These are phyloP conservation scores for Lanistes nyassanus DNA, from an alignment of 1,140 invertebrate species.

Conservation along the genomic window DNA sequence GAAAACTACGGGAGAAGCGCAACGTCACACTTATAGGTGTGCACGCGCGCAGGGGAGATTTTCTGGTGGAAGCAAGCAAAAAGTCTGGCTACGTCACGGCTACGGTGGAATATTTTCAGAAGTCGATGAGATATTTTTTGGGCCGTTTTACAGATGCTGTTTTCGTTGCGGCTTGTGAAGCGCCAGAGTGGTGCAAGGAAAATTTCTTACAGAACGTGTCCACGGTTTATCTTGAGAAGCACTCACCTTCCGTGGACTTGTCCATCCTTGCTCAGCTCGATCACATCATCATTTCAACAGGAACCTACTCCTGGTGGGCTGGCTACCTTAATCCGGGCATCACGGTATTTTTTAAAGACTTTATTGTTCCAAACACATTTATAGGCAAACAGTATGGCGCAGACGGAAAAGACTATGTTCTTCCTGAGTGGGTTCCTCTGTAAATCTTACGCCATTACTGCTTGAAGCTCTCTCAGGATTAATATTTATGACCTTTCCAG, in stretches of 20 bases:
- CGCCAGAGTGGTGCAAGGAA: conserved; percentile 34
- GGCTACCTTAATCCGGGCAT: conserved; percentile 46
- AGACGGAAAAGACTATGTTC: conserved; percentile 10
- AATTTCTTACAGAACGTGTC: conserved; percentile 7
- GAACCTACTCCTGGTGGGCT: conserved; percentile 52
- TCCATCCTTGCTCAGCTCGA: conserved; percentile 36
- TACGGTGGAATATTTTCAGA: conserved; percentile 28
- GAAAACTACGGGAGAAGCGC: conserved; percentile 9
- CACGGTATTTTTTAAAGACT: conserved; percentile 40
- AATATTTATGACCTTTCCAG: no score
- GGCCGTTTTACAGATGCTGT: conserved; percentile 26
- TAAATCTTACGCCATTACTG: no score
- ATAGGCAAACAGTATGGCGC: conserved; percentile 8
- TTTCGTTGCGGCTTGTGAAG: conserved; percentile 44
- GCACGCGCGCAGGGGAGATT: conserved; percentile 49
- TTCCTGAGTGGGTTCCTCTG: conserved; percentile 24
- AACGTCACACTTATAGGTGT: conserved; percentile 38
- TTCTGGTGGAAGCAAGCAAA: conserved; percentile 14
- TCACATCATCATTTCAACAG: conserved; percentile 45
- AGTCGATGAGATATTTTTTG: conserved; percentile 38
- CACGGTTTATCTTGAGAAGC: conserved; percentile 16
- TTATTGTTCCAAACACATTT: conserved; percentile 17
- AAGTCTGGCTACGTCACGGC: conserved; percentile 34
- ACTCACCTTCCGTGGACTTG: conserved; percentile 48
- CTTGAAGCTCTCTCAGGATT: no score